Evolutionary conservation across 2,888 invertebrate species (phyloP), one percentile per base, ranked within the genome.

Genomic region (Apomyelois bistriatella): DNA sequence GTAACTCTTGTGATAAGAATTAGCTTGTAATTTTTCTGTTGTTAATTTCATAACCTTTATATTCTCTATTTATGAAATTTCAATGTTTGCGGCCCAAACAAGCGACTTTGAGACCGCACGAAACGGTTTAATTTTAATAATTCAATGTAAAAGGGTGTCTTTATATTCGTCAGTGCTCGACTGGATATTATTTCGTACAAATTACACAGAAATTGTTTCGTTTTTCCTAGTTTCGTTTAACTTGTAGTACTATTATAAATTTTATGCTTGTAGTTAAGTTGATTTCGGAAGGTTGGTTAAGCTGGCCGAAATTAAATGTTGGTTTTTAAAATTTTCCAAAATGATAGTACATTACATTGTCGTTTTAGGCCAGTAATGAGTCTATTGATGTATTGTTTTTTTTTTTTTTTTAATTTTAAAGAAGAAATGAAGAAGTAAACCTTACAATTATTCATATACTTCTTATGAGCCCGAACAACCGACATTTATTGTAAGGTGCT

Each of bases 101-200:
- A 66, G 65, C 66, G 73, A 84, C 80, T 84, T 82, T 79, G 79
- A 79, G 73, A 73, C 78, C 75, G 70, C 74, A 70, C 67, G 36
- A 72, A 85, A 81, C 71, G 76, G 75, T 79, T 80, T 78, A 76
- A 76, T 83, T 84, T 83, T 82, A 82, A 82, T 86, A 82, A 82
- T 82, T 81, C 69, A 74, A 65, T 70, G 64, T 72, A 71, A 72
- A 77, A 54, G 68, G 67, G 68, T 70, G 74, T 76, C 74, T 72
- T 75, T 72, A 66, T 61, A 61, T 63, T 56, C 58, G 61, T 66
- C 60, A 61, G 64, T 56, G 58, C 62, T 65, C 59, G 53, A 46
- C 55, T 60, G 61, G 66, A 66, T 66, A 57, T 61, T 61, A 64
- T 55, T 43, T 35, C 16, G 17, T 53, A 53, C 53, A 59, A 58